Base-by-base conservation (phyloP, 2,888 invertebrate species). In the Eilema depressum region DNA sequence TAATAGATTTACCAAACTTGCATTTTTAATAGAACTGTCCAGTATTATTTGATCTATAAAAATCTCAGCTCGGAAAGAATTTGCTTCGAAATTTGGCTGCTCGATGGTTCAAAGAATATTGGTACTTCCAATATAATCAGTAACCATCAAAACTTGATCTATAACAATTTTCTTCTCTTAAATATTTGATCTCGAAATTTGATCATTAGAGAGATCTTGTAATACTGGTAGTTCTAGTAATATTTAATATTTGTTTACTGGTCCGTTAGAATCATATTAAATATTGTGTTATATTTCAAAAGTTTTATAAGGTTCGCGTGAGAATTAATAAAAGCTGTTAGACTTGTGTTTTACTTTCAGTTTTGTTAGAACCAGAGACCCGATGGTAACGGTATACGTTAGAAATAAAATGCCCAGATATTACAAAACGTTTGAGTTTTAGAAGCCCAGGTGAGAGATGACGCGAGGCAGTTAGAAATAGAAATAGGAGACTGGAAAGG, bases 251-350 rank as follows among this genome's bases (percentile, higher is more conserved):
- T 80, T 79, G 79, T 80, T 81, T 80, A 81, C 74, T 56, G 63
- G 70, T 80, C 74, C 79, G 79, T 83, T 82, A 81, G 66, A 71
- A 77, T 75, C 33, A 76, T 75, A 79, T 79, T 80, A 75, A 75
- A 82, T 65, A 69, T 71, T 69, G 74, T 57, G 53, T 62, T 65
- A 78, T 76, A 73, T 71, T 70, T 76, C 64, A 74, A 74, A 80
- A 69, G 71, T 68, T 72, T 28, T 75, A 67, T 53, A 47, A 61
- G 70, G 69, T 62, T 68, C 37, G 64, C 70, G 69, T 76, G 72
- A 74, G 75, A 79, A 77, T 78, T 74, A 47, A 62, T 61, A 61
- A 68, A 69, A 61, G 57, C 66, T 28, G 62, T 56, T 61, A 56
- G 25, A 62, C 28, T 68, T 23, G 30, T 30, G 26, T n/a, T 71